Evolutionary conservation across 2,888 invertebrate species (phyloP), one percentile per base, ranked within the genome.

Genomic region (Pollenia angustigena): DNA sequence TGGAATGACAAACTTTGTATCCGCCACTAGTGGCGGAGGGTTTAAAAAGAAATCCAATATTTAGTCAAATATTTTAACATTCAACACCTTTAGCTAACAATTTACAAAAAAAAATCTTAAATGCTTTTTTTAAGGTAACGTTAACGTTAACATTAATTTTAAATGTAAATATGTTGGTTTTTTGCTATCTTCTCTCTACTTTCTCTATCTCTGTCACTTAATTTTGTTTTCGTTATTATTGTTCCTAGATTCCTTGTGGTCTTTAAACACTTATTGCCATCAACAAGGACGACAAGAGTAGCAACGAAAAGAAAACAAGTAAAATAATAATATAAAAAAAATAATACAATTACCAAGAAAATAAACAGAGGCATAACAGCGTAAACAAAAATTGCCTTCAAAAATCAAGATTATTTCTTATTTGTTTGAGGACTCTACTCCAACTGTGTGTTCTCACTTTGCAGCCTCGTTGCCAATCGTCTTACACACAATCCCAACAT

Each of bases 131-230:
- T 6, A 32, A 42, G 74, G 64, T 62, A 72, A 66, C 42, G 9
- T 4, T 8, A 46, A 23, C 60, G 60, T 23, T 40, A 79, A 66
- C 52, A 42, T 84, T 66, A 76, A 80, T 68, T 84, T 84, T 68
- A 84, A 84, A 84, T 84, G 76, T 62, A 81, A 87, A 84, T 87
- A 84, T 64, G 7, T 64, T 16, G 4, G n/a, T 40, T 16, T 16
- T 23, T 40, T 42, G 4, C 6, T 50, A 46, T 12, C 18, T 10
- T 42, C 40, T 50, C 9, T 54, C 18, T 7, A 23, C 18, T 23
- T 12, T 60, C 40, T 52, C 32, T 2, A 12, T 62, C 11, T 54
- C 32, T 40, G 7, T 56, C 16, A 7, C 46, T 11, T 11, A 44
- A 42, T 14, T 54, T 58, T 42, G 12, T 50, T 58, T 66, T 42